A percentile compares a stretch with the other conserved stretches of the same genome.
Evolutionary conservation across 1,140 invertebrate species (phyloP).

Genomic region (Bombus pyrosoma): DNA sequence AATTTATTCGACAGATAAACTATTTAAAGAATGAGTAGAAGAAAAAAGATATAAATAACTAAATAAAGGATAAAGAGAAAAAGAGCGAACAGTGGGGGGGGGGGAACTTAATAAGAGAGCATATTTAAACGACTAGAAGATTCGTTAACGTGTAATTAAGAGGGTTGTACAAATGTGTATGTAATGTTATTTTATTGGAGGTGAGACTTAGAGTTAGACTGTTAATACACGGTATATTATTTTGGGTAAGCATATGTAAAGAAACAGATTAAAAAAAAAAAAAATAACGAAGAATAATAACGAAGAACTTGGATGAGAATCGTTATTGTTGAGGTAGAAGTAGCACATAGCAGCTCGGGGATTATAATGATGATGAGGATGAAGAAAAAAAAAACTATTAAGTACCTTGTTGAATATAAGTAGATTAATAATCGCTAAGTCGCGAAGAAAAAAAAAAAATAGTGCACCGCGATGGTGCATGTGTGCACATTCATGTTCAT

Average conservation of each 20-base stretch:
- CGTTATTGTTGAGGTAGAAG: conserved; percentile 77
- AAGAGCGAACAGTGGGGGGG: conserved; percentile 1
- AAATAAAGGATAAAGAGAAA: background rate
- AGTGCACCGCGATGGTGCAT: conserved; percentile 48
- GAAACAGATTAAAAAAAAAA: conserved; percentile 57
- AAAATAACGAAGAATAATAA: conserved; percentile 20
- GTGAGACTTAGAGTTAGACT: conserved; percentile 76
- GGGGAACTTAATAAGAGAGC: background rate
- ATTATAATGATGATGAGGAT: conserved; percentile 45
- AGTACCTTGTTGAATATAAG: conserved; percentile 82
- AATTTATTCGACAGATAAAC: background rate
- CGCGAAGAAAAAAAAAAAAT: conserved; percentile 36
- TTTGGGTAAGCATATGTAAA: conserved; percentile 75
- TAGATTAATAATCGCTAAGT: conserved; percentile 75
- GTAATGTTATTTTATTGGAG: conserved; percentile 77
- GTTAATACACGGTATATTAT: conserved; percentile 78
- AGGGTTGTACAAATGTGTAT: conserved; percentile 75
- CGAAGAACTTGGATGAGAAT: conserved; percentile 58
- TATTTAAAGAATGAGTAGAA: background rate
- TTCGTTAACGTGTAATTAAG: conserved; percentile 59
- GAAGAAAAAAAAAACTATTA: conserved; percentile 68
- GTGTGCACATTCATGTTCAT: conserved; percentile 57
- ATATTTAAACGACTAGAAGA: conserved; percentile 31
- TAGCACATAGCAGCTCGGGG: conserved; percentile 77
- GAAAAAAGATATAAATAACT: background rate